phyloP scores from a whole-genome alignment of 2,113 vertebrate genomes.

The Ia io region DNA sequence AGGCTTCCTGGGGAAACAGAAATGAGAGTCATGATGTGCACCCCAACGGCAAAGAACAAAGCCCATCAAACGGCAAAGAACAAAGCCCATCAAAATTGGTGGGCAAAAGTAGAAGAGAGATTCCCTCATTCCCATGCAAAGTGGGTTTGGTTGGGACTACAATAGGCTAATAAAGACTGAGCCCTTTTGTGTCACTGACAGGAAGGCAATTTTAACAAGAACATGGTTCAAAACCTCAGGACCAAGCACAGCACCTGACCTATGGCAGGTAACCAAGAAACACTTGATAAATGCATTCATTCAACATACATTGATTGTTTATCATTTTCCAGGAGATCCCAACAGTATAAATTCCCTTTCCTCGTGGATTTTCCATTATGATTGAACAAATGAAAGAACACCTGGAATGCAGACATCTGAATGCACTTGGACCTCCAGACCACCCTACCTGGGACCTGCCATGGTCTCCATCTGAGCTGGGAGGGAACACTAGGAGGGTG shows the following conservation, averaged over 20 bases:
- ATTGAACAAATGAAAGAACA: not conserved
- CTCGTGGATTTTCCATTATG: not conserved
- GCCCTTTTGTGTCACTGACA: not conserved
- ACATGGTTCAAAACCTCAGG: not conserved
- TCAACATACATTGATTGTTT: not conserved
- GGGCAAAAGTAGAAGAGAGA: not conserved
- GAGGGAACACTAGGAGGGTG: not conserved
- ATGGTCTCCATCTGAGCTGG: not conserved
- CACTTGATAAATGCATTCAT: not conserved
- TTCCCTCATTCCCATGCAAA: not conserved
- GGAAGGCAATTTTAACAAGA: not conserved
- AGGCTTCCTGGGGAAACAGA: not conserved
- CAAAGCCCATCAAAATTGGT: not conserved
- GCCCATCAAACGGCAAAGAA: not conserved
- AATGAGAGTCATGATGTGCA: not conserved
- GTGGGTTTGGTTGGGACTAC: not conserved
- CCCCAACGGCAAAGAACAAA: not conserved
- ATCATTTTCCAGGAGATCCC: not conserved
- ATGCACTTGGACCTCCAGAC: not conserved
- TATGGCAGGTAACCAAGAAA: not conserved
- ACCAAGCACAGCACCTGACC: not conserved
- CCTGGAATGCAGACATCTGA: not conserved
- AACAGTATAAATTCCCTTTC: not conserved
- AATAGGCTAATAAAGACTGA: not conserved
- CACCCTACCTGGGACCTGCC: not conserved